Conservation (phyloP, 2,888 invertebrate species). For the Euplagia quadripunctaria region DNA sequence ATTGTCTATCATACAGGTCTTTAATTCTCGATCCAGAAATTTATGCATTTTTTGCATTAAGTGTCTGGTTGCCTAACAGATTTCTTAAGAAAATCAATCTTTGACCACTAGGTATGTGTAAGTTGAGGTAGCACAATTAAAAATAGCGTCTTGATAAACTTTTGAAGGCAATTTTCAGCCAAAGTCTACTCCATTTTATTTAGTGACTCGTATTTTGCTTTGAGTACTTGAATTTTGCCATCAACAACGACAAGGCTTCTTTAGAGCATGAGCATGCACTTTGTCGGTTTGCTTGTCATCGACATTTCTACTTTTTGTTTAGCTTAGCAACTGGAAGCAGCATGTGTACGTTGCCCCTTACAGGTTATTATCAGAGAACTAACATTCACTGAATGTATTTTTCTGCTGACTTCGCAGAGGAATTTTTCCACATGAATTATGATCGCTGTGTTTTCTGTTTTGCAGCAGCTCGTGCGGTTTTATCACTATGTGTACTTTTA, state of each 20-base stretch:
- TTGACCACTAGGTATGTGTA: too few species aligned
- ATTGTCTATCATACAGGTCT: not conserved
- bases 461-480: slow-evolving; percentile 36
- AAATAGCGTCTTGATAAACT: not conserved
- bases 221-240: not conserved
- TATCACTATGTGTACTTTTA: slow-evolving; percentile 37
- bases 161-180: not conserved
- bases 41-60: too few species aligned
- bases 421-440: slow-evolving; percentile 60
- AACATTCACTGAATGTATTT: slow-evolving; percentile 58
- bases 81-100: not conserved
- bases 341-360: slow-evolving; percentile 2
- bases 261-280: not conserved
- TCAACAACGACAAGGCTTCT: not conserved
- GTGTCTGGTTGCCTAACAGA: not conserved
- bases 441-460: slow-evolving; percentile 41
- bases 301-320: not conserved
- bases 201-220: too few species aligned
- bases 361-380: slow-evolving; percentile 53
- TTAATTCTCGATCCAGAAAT: not conserved
- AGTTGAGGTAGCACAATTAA: not conserved
- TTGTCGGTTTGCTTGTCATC: not conserved
- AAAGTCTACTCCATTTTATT: not conserved
- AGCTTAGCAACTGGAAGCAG: not conserved
- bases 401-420: slow-evolving; percentile 56